Base-by-base conservation (phyloP, 2,888 invertebrate genomes). In the Celastrina argiolus region DNA sequence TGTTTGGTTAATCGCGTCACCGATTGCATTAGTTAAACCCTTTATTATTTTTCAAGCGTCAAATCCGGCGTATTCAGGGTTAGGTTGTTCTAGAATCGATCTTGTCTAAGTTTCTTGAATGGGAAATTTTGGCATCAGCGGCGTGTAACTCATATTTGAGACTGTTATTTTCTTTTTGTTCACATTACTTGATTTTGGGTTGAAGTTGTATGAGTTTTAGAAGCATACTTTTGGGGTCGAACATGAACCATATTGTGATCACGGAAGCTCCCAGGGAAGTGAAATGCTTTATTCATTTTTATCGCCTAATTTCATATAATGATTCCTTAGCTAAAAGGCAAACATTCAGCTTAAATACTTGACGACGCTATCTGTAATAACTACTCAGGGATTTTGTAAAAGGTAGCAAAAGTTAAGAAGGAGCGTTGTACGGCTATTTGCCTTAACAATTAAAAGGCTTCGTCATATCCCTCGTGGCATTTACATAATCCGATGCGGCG, bases 401-500 rank as follows among this genome's bases (percentile, higher is more conserved):
- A 10, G 16, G 10, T 10, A 45, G 45, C 10, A 18, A 45, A 18
- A 10, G 45, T 45, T 18, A 16, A 14, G 28, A 7, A 58, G 34
- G 36, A 34, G 36, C 16, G 59, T 59, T 16, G 14, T 12, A 12
- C 39, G 18, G 36, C 8, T 61, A 36, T 61, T 61, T 61, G 39
- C 7, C 34, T 39, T 61, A 61, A 39, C 18, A 61, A 61, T 61
- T 61, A 61, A 61, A 61, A 61, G 61, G 39, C 36, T 36, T 61
- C 36, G 31, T 59, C 59, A 22, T 16, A 61, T 18, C 36, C 61
- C 61, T 61, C 39, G 18, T 14, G 22, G 22, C 41, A 51, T 67
- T 63, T 69, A 68, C 68, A 65, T 67, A 66, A 69, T 69, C 64
- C 61, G 63, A 68, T 66, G 61, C 36, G 42, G 22, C 41, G 39